Conservation (phyloP, 2,888 invertebrate species). For the Melanotus villosus region DNA sequence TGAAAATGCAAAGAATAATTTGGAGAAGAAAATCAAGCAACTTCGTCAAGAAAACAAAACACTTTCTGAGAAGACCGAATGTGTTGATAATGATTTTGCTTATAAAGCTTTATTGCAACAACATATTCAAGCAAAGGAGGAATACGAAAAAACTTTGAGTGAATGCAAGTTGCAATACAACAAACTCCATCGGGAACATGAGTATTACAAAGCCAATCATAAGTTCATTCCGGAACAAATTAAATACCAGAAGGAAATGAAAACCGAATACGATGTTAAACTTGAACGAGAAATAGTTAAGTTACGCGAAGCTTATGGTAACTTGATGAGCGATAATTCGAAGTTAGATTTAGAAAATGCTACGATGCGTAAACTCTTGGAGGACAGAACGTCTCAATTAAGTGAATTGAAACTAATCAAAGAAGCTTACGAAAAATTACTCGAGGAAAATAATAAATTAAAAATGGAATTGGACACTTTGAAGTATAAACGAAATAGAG, state of each 20-base stretch:
- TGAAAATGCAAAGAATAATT: slow-evolving; percentile 55
- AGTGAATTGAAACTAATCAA: slow-evolving; percentile 56
- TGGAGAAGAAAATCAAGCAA: slow-evolving; percentile 58
- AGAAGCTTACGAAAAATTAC: slow-evolving; percentile 64
- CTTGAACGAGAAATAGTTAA: slow-evolving; percentile 52
- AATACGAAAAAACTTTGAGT: slow-evolving; percentile 55
- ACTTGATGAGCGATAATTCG: slow-evolving; percentile 60
- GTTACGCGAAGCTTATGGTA: slow-evolving; percentile 61
- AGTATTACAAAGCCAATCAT: slow-evolving; percentile 35
- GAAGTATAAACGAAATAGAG: slow-evolving; percentile 63
- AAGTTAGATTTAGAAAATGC: slow-evolving; percentile 62
- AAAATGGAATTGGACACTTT: slow-evolving; percentile 64
- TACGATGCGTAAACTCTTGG: slow-evolving; percentile 56
- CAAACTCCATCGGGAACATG: slow-evolving; percentile 52
- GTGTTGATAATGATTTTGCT: slow-evolving; percentile 50
- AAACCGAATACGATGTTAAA: slow-evolving; percentile 39
- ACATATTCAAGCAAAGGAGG: slow-evolving; percentile 54
- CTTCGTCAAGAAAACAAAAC: slow-evolving; percentile 59
- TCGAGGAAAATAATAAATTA: slow-evolving; percentile 65
- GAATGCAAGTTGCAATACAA: slow-evolving; percentile 54
- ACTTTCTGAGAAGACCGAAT: slow-evolving; percentile 31
- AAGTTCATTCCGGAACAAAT: slow-evolving; percentile 23
- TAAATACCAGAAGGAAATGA: slow-evolving; percentile 42
- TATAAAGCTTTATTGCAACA: slow-evolving; percentile 56
- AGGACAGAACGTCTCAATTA: slow-evolving; percentile 58